Base-by-base conservation (phyloP, 2,113 vertebrate species). In the Brachionichthys hirsutus region DNA sequence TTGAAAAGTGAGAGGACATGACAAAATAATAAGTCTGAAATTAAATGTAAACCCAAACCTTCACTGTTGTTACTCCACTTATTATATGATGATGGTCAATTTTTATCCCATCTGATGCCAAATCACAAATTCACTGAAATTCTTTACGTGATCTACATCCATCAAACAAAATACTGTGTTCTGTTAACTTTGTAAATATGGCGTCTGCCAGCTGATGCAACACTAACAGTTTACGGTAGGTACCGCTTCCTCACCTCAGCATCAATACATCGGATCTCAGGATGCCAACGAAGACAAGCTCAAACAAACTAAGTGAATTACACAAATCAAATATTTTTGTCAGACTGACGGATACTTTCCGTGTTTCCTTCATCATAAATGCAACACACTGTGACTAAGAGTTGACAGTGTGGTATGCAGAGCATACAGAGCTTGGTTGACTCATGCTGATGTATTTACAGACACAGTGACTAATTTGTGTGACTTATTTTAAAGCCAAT, bases 351-450 rank as follows among this genome's bases (percentile, higher is more conserved):
- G 51, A 70, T 41, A 44, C 46, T 36, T 38, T 63, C 43, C 53
- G 48, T 52, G 43, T 30, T 54, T 47, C 50, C 24, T 54, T 50
- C 38, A 70, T 54, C 70, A 19, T 49, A 53, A 59, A 70, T 56
- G 61, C 56, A 63, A 54, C 59, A 52, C 48, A 19, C 6, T 59
- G 38, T 78, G 77, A 85, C 49, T 78, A 78, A 79, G 19, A 65
- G 38, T 15, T 58, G 57, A 71, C 54, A 67, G 15, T 45, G 52
- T 56, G 48, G 38, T 56, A 19, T 58, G 8, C 35, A 12, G 9
- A 12, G 10, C 36, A 50, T 59, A 75, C 49, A 61, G 12, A 73
- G 24, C 40, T 52, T 58, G 46, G 24, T 30, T 30, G 24, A 30
- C 24, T 70, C 71, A 78, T 52, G 10, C 18, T n/a, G 17, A 60